Evolutionary conservation across 2,113 vertebrate species (phyloP).

Genomic region (Salvator merianae): DNA sequence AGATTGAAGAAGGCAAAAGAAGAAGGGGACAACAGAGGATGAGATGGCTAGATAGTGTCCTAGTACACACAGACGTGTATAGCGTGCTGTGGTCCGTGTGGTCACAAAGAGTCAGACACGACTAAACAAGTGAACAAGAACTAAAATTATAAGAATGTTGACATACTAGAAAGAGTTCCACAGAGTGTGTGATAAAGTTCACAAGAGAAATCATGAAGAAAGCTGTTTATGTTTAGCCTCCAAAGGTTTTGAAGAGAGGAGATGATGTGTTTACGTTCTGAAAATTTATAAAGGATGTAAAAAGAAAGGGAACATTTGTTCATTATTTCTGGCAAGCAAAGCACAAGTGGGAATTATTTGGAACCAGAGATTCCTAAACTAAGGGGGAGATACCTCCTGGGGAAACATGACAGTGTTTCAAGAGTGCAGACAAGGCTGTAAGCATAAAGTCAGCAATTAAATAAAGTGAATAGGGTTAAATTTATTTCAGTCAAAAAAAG

Average conservation of each 20-base stretch:
- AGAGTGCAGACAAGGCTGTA: no score
- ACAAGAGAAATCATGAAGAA: not conserved
- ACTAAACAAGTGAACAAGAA: not conserved
- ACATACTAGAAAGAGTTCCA: not conserved
- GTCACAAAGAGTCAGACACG: no score
- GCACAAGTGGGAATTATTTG: not conserved
- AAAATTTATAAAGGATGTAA: not conserved
- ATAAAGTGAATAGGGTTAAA: no score
- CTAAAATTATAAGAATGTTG: not conserved
- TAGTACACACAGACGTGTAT: no score
- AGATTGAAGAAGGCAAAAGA: no score
- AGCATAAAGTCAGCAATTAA: no score
- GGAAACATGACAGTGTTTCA: no score
- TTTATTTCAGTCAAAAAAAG: no score
- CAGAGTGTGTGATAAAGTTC: conserved; percentile 3
- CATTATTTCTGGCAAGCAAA: not conserved
- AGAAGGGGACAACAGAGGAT: no score
- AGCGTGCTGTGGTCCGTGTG: no score
- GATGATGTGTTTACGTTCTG: not conserved
- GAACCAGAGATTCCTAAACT: not conserved
- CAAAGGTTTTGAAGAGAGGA: not conserved
- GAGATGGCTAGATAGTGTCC: no score
- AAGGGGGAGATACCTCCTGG: no score
- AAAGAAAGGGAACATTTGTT: not conserved
- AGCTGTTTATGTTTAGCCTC: not conserved